Evolutionary conservation across 2,797 vertebrate genomes (phyloP).

Genomic region (Acanthopagrus latus): DNA sequence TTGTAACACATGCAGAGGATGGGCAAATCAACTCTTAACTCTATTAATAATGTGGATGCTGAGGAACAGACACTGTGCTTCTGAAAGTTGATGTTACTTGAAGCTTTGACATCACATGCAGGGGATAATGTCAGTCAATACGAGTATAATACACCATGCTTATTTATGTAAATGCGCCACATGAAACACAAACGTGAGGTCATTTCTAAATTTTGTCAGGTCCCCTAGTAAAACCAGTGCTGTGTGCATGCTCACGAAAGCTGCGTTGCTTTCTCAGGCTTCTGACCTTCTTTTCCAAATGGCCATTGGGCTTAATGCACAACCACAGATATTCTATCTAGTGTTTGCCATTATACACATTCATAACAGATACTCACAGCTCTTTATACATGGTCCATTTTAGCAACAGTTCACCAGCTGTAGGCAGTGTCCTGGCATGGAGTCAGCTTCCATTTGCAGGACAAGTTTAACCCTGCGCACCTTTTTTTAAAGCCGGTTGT

Average conservation of each 20-base stretch:
- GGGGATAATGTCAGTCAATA: too few relatives aligned
- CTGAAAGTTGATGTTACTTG: too few relatives aligned
- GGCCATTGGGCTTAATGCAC: not conserved
- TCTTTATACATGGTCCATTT: conserved; percentile 18
- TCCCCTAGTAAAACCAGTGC: too few relatives aligned
- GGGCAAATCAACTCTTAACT: too few relatives aligned
- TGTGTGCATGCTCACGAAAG: not conserved
- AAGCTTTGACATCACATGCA: too few relatives aligned
- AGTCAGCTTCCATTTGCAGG: conserved; percentile 39
- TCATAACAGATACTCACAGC: conserved; percentile 38
- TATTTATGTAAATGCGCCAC: too few relatives aligned
- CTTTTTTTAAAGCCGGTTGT: not conserved
- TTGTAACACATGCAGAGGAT: too few relatives aligned
- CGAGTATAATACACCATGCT: too few relatives aligned
- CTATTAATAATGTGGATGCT: too few relatives aligned
- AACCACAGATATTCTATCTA: conserved; percentile 42
- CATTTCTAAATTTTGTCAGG: too few relatives aligned
- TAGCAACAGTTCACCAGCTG: conserved; percentile 19
- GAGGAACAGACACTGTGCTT: too few relatives aligned
- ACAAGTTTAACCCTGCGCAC: conserved; percentile 21
- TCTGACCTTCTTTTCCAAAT: conserved; percentile 10
- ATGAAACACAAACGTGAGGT: too few relatives aligned
- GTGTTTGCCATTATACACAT: conserved; percentile 59
- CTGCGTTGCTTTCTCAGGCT: conserved; percentile 4
- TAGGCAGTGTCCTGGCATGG: conserved; percentile 28